Conservation (phyloP, 2,888 invertebrate genomes). For the Didymodactylos carnosus region DNA sequence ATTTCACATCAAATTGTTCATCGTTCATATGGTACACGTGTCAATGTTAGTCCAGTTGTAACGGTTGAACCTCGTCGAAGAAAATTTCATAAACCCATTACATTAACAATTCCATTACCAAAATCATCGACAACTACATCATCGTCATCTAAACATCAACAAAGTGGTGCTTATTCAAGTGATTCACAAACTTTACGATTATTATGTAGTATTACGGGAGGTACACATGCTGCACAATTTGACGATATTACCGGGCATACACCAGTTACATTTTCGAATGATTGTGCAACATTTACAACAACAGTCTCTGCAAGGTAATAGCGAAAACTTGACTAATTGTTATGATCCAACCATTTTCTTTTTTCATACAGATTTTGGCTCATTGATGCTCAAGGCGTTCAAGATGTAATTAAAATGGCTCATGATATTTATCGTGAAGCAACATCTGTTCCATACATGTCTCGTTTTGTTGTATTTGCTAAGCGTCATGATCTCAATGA, state of each 20-base stretch:
- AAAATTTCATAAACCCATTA: slow-evolving; percentile 99
- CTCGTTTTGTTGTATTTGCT: slow-evolving; percentile 93
- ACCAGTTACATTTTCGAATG: slow-evolving; percentile 82
- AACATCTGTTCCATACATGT: slow-evolving; percentile 96
- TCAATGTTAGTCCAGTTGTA: slow-evolving; percentile 97
- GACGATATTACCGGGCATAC: slow-evolving; percentile 99
- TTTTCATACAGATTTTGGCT: slow-evolving; percentile 15
- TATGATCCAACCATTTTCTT: too few species aligned
- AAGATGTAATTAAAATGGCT: slow-evolving; percentile 90
- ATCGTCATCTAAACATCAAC: not conserved
- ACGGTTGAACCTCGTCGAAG: slow-evolving; percentile 93
- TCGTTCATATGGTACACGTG: slow-evolving; percentile 85
- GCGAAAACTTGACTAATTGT: too few species aligned
- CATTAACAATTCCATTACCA: slow-evolving; percentile 91
- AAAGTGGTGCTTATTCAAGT: not conserved
- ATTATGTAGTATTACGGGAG: slow-evolving; percentile 92
- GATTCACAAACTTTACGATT: slow-evolving; percentile 71
- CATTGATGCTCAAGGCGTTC: slow-evolving; percentile 11
- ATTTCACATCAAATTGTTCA: slow-evolving; percentile 87
- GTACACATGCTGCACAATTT: slow-evolving; percentile 93
- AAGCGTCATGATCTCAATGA: slow-evolving; percentile 64
- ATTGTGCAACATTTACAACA: slow-evolving; percentile 96
- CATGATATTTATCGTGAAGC: slow-evolving; percentile 94
- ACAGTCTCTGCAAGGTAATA: slow-evolving; percentile 65
- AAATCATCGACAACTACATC: slow-evolving; percentile 57